Evolutionary conservation across 2,113 vertebrate genomes (phyloP).

Genomic region (Aythya baeri): DNA sequence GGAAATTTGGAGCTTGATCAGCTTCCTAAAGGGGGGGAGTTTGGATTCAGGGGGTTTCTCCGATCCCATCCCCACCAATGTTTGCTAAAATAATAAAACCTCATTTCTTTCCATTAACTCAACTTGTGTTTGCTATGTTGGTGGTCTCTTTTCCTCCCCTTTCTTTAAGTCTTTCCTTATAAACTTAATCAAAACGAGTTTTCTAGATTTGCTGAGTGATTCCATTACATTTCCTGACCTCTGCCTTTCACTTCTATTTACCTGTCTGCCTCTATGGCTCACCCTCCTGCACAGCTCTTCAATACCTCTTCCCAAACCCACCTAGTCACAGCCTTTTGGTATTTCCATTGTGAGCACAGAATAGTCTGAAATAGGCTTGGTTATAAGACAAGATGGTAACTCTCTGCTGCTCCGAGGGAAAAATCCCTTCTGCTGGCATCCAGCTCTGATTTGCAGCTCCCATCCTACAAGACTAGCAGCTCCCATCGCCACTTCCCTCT

Average conservation of each 20-base stretch:
- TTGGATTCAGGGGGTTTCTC: conserved; percentile 14
- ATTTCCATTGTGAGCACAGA: neutral
- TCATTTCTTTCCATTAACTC: conserved; percentile 23
- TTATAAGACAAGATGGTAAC: neutral
- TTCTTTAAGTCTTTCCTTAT: neutral
- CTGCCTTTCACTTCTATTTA: neutral
- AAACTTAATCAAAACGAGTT: conserved; percentile 25
- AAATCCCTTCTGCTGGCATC: neutral
- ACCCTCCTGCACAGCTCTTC: neutral
- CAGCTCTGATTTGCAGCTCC: neutral
- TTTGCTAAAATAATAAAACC: conserved; percentile 50
- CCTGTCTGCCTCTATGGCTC: neutral
- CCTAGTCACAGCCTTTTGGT: neutral
- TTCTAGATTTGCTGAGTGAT: neutral
- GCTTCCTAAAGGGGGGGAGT: neutral
- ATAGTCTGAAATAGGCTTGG: neutral
- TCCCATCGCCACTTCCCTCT: neutral
- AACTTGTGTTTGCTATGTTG: conserved; percentile 29
- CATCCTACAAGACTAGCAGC: neutral
- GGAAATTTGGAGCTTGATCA: conserved; percentile 52
- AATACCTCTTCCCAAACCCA: neutral
- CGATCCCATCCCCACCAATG: neutral
- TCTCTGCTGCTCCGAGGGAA: neutral
- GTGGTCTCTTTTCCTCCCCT: conserved; percentile 39
- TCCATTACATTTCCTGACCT: neutral